Percentiles rank a stretch among this genome's conserved stretches.
Conservation (phyloP, 1,140 invertebrate species). For the Euwallacea fornicatus region DNA sequence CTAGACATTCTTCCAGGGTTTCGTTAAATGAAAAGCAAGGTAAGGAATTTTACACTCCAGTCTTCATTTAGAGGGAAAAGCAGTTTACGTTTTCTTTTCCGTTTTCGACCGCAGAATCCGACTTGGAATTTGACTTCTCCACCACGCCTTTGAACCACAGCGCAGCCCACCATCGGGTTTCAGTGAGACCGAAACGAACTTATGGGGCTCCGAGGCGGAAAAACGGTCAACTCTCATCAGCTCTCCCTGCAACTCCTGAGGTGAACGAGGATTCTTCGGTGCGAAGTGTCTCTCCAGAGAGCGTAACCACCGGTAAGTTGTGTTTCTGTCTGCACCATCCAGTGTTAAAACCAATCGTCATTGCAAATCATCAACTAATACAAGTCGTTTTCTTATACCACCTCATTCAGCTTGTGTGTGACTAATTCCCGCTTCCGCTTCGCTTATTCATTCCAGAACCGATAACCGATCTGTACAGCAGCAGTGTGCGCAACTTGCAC, state of each 20-base stretch:
- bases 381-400: not conserved
- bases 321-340: too few relatives aligned
- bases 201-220: conserved; percentile 69
- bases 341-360: too few relatives aligned
- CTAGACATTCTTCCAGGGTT: conserved; percentile 57
- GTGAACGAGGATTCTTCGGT: conserved; percentile 68
- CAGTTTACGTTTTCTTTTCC: not conserved
- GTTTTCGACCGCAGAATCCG: conserved; percentile 40
- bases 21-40: conserved; percentile 55
- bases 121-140: conserved; percentile 49
- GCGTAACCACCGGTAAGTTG: conserved; percentile 48
- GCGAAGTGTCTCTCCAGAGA: conserved; percentile 63
- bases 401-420: conserved; percentile 4
- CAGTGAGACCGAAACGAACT: conserved; percentile 71
- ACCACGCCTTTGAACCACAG: conserved; percentile 70
- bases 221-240: conserved; percentile 58
- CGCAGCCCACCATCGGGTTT: conserved; percentile 77
- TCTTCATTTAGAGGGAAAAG: not conserved
- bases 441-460: conserved; percentile 46
- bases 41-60: conserved; percentile 1
- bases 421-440: conserved; percentile 34
- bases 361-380: too few relatives aligned
- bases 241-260: conserved; percentile 69
- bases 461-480: conserved; percentile 50
- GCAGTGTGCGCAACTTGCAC: conserved; percentile 31